Evolutionary conservation across 1,140 invertebrate species (phyloP).

Genomic region (Microplitis demolitor): DNA sequence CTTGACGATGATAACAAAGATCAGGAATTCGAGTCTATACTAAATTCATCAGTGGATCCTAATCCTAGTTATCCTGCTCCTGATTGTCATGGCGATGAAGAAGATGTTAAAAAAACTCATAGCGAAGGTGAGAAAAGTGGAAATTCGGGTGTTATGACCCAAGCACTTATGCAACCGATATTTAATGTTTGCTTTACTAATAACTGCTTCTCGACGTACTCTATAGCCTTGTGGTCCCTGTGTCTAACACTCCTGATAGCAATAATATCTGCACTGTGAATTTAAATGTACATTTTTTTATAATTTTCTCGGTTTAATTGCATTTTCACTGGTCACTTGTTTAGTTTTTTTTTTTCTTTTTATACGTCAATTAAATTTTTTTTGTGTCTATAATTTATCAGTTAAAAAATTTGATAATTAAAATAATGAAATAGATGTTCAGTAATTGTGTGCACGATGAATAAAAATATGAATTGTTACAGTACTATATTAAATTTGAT

Average conservation of each 20-base stretch:
- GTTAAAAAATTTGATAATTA: neutral
- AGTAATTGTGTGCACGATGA: neutral
- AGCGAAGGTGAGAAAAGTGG: conserved; percentile 41
- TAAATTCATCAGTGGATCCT: neutral
- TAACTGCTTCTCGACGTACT: conserved; percentile 40
- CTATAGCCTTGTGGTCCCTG: conserved; percentile 38
- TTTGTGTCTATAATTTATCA: neutral
- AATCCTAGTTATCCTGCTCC: neutral
- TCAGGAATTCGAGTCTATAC: neutral
- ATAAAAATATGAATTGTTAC: conserved; percentile 14
- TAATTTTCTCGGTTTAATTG: no score
- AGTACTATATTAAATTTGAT: no score
- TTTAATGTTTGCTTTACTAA: conserved; percentile 39
- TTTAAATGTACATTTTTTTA: no score
- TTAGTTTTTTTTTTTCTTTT: no score
- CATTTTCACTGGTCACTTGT: no score
- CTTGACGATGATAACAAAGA: neutral
- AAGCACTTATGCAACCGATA: conserved; percentile 33
- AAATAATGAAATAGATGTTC: neutral
- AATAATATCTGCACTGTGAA: conserved; percentile 35
- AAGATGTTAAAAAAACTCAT: conserved; percentile 16
- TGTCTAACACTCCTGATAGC: conserved; percentile 42
- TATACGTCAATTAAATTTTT: no score
- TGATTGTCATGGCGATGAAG: neutral
- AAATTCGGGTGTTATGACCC: conserved; percentile 29